Conservation (phyloP, 35 echinoderm and acorn worm genomes). For the Stichopus chloronotus region DNA sequence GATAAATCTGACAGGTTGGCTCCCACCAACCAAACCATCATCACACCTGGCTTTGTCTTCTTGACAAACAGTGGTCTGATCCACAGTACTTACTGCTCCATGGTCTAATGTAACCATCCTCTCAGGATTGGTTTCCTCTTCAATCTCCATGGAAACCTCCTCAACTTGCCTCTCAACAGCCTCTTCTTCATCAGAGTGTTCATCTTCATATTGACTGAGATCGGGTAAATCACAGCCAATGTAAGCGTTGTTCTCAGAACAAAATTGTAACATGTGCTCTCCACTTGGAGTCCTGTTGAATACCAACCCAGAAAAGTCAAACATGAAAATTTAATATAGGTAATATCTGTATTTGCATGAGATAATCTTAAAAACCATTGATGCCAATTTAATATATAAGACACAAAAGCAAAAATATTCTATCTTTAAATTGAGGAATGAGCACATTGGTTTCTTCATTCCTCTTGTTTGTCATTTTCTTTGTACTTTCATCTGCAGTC, state of each 20-base stretch:
- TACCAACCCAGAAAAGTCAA: not conserved
- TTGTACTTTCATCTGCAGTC: too few relatives aligned
- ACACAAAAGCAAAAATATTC: too few relatives aligned
- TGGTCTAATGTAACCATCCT: not conserved
- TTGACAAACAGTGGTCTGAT: not conserved
- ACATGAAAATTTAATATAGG: not conserved
- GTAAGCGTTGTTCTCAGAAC: slow-evolving; percentile 76
- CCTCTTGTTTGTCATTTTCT: too few relatives aligned
- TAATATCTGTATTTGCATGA: not conserved
- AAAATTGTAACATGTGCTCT: slow-evolving; percentile 73
- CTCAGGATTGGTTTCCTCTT: not conserved
- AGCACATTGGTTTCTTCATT: too few relatives aligned
- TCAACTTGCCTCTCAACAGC: not conserved
- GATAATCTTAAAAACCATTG: not conserved
- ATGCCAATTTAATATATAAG: not conserved
- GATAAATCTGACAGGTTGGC: not conserved
- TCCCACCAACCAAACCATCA: not conserved
- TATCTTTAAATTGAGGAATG: too few relatives aligned
- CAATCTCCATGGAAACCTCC: not conserved
- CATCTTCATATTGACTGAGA: slow-evolving; percentile 14
- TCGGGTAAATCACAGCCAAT: slow-evolving; percentile 83
- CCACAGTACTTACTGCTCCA: not conserved
- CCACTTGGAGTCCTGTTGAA: slow-evolving; percentile 83
- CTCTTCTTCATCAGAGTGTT: not conserved
- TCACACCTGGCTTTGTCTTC: not conserved